Evolutionary conservation across 2,888 invertebrate genomes (phyloP).

Genomic region (Didymodactylos carnosus): DNA sequence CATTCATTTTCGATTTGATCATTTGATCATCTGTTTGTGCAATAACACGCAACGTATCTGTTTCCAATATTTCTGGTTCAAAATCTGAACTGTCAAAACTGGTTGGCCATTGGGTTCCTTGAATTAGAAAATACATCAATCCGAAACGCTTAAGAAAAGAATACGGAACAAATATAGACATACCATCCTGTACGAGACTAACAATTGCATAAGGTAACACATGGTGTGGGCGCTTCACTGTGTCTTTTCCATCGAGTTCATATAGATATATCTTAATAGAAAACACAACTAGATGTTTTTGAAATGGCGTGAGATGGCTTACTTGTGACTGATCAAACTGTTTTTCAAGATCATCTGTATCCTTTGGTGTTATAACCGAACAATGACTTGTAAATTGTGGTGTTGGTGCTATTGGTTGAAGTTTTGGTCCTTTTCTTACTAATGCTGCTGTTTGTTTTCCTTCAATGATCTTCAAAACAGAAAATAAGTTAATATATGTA

Average conservation of each 20-base stretch:
- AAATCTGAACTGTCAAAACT: slow-evolving; percentile 6
- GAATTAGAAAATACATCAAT: neutral
- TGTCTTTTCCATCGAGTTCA: slow-evolving; percentile 2
- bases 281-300: neutral
- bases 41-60: neutral
- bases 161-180: neutral
- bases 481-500: neutral
- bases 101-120: slow-evolving; percentile 3
- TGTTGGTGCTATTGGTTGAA: slow-evolving; percentile 6
- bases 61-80: neutral
- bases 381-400: slow-evolving; percentile 9
- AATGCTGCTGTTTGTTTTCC: slow-evolving; percentile 9
- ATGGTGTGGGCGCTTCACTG: slow-evolving; percentile 1
- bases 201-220: slow-evolving; percentile 8
- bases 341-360: slow-evolving; percentile 4
- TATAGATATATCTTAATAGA: slow-evolving; percentile 10
- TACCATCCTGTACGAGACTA: neutral
- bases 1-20: neutral
- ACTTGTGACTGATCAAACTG: slow-evolving; percentile 13
- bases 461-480: neutral
- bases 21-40: neutral
- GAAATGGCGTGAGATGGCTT: neutral
- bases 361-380: slow-evolving; percentile 8
- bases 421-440: slow-evolving; percentile 8
- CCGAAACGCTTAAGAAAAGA: neutral